phyloP scores from a whole-genome alignment of 2,888 invertebrate genomes.

The Nomada goodeniana region DNA sequence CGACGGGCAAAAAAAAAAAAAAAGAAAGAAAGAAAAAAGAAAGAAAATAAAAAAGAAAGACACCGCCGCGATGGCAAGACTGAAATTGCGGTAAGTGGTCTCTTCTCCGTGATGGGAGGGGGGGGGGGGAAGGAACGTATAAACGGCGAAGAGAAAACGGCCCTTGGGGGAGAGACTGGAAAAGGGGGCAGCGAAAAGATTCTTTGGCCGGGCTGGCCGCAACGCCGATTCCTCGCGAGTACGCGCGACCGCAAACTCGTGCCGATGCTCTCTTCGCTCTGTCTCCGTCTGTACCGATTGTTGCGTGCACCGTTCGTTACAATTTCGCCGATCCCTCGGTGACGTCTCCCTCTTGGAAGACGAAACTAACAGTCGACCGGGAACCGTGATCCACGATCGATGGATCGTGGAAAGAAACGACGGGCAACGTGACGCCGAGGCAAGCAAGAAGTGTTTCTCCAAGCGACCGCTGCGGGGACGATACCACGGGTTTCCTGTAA shows the following conservation, averaged over 20 bases:
- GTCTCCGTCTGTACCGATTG: neutral
- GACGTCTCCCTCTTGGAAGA: neutral
- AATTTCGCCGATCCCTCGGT: conserved; percentile 7
- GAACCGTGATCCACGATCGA: neutral
- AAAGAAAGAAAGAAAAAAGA: conserved; percentile 27
- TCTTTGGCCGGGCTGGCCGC: conserved; percentile 31
- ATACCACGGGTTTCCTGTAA: neutral
- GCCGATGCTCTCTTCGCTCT: conserved; percentile 33
- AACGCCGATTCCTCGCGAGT: conserved; percentile 39
- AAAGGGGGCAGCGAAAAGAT: conserved; percentile 52
- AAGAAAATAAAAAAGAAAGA: conserved; percentile 23
- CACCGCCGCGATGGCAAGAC: conserved; percentile 40
- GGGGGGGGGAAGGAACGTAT: conserved; percentile 28
- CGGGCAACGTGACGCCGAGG: neutral
- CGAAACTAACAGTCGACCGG: neutral
- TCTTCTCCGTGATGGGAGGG: conserved; percentile 1
- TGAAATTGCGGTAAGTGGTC: conserved; percentile 64
- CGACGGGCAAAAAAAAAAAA: conserved; percentile 27
- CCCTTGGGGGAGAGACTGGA: neutral
- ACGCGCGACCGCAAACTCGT: conserved; percentile 69
- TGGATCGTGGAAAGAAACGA: neutral
- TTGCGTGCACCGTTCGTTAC: conserved; percentile 25
- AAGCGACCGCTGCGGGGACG: neutral
- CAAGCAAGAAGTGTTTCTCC: neutral
- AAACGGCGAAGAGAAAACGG: conserved; percentile 50